Conservation (phyloP, 2,113 vertebrate genomes). For the Laticauda laticaudata region DNA sequence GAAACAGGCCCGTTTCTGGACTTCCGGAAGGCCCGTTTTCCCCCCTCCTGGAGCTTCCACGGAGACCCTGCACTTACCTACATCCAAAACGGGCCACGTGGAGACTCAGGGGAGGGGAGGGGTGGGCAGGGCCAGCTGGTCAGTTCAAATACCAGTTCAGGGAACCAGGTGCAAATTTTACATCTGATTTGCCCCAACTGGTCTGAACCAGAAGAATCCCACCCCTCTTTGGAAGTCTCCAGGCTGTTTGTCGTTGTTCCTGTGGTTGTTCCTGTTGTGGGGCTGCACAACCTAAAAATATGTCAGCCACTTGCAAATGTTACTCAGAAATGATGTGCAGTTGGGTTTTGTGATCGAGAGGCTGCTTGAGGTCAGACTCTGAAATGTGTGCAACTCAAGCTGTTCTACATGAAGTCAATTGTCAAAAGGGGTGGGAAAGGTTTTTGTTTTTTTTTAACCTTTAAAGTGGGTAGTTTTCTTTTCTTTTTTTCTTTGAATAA, state of each 20-base stretch:
- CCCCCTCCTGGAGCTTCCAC: too few relatives aligned
- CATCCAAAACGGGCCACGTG: too few relatives aligned
- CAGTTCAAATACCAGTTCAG: too few relatives aligned
- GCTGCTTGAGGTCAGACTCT: background rate
- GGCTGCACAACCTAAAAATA: background rate
- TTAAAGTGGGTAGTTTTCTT: background rate
- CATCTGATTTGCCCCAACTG: too few relatives aligned
- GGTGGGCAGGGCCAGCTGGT: too few relatives aligned
- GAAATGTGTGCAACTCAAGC: background rate
- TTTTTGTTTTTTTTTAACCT: background rate
- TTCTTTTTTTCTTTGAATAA: conserved; percentile 50
- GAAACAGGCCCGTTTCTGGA: too few relatives aligned
- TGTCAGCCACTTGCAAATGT: background rate
- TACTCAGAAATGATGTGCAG: too few relatives aligned
- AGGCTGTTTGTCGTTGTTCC: background rate
- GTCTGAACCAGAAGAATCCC: too few relatives aligned
- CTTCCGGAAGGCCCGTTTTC: too few relatives aligned
- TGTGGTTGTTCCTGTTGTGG: background rate
- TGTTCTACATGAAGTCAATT: background rate
- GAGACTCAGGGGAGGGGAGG: too few relatives aligned
- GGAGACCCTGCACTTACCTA: too few relatives aligned
- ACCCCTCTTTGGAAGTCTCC: background rate
- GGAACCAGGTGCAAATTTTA: too few relatives aligned
- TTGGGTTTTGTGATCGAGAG: background rate
- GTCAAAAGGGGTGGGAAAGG: background rate